Conservation (phyloP, 2,797 vertebrate genomes). For the Pampus argenteus region DNA sequence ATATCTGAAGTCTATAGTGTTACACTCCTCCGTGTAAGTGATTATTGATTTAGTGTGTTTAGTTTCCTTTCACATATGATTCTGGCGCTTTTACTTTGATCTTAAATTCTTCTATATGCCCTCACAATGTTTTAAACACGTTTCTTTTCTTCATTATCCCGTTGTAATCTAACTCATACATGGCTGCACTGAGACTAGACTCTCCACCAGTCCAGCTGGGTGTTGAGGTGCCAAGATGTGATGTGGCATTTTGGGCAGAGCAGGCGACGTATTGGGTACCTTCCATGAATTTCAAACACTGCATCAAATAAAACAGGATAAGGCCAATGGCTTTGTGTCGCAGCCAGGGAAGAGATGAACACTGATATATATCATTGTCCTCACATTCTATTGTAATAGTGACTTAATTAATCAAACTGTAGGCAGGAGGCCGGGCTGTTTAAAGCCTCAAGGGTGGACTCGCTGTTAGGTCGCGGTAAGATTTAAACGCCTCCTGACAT, state of each 20-base stretch:
- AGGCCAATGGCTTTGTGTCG: slow-evolving; percentile 28
- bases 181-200: not conserved
- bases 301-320: slow-evolving; percentile 13
- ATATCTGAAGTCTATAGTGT: slow-evolving; percentile 29
- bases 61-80: not conserved
- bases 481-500: slow-evolving; percentile 50
- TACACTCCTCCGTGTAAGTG: slow-evolving; percentile 11
- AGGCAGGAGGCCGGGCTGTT: slow-evolving; percentile 22
- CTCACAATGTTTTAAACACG: not conserved
- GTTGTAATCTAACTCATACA: slow-evolving; percentile 9
- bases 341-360: slow-evolving; percentile 38
- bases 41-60: slow-evolving; percentile 27
- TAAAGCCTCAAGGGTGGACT: slow-evolving; percentile 8
- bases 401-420: slow-evolving; percentile 60
- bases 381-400: slow-evolving; percentile 32
- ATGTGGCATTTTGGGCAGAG: slow-evolving; percentile 28
- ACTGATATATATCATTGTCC: slow-evolving; percentile 51
- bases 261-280: slow-evolving; percentile 2
- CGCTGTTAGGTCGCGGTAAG: slow-evolving; percentile 7
- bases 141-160: not conserved
- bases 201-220: slow-evolving; percentile 12
- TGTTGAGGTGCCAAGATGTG: slow-evolving; percentile 22
- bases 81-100: slow-evolving; percentile 7
- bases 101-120: not conserved
- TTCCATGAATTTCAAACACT: slow-evolving; percentile 42